These are phyloP conservation scores for Podarcis siculus DNA, from an alignment of 2,797 vertebrate genomes.

Conservation along the genomic window DNA sequence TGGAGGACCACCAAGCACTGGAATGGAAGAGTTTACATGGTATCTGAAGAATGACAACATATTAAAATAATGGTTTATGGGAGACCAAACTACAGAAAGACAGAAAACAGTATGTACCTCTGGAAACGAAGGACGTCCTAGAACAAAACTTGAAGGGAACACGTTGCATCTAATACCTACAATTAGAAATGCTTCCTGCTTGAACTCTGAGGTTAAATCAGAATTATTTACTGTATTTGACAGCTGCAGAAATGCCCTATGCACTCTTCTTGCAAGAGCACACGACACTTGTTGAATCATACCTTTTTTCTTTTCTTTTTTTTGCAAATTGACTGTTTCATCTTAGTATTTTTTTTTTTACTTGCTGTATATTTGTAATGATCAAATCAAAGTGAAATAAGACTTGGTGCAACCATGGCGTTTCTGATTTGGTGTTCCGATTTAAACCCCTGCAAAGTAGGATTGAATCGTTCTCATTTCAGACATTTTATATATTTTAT, in stretches of 20 bases:
- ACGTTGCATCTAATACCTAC: constrained; percentile 65
- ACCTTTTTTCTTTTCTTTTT: constrained; percentile 36
- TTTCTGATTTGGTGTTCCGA: constrained; percentile 59
- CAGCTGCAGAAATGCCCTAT: constrained; percentile 75
- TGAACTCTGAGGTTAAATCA: constrained; percentile 63
- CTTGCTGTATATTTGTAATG: constrained; percentile 59
- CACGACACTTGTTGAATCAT: constrained; percentile 67
- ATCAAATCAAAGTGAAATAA: constrained; percentile 55
- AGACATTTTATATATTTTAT: constrained; percentile 73
- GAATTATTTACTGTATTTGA: constrained; percentile 61
- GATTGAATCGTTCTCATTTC: constrained; percentile 62
- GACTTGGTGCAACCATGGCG: constrained; percentile 48
- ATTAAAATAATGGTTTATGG: constrained; percentile 35
- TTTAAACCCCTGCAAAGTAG: constrained; percentile 69
- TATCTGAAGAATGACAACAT: constrained; percentile 39
- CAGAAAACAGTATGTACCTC: constrained; percentile 35
- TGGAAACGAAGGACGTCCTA: constrained; percentile 31
- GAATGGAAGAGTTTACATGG: constrained; percentile 54
- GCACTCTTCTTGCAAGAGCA: constrained; percentile 76
- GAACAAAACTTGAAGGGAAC: constrained; percentile 73
- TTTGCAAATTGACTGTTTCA: constrained; percentile 69
- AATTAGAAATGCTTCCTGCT: constrained; percentile 69
- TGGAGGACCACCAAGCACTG: constrained; percentile 53
- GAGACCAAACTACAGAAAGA: constrained; percentile 27
- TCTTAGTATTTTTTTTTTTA: constrained; percentile 63